Percentiles rank a stretch among this genome's conserved stretches.
Evolutionary conservation across 2,888 invertebrate genomes (phyloP).

Genomic region (Caenorhabditis sp.): DNA sequence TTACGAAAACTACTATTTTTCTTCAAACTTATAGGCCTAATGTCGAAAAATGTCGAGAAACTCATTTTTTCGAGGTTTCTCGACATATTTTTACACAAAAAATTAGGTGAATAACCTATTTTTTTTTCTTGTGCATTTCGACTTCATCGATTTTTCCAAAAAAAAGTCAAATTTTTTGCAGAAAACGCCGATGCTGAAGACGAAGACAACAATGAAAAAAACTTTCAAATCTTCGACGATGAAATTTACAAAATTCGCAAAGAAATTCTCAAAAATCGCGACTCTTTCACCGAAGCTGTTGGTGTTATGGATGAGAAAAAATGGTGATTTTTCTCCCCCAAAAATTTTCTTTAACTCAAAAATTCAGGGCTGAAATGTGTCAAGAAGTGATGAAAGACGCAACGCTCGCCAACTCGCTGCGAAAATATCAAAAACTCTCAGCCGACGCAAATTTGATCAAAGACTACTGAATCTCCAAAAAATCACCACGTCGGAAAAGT

Average conservation of each 20-base stretch:
- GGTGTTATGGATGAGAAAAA: constrained; percentile 28
- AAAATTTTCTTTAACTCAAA: too few species aligned
- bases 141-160: too few species aligned
- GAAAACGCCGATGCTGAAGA: not conserved
- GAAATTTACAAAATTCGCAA: constrained; percentile 10
- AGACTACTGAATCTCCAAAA: not conserved
- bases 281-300: constrained; percentile 11
- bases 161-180: not conserved
- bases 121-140: too few species aligned
- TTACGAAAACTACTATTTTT: too few species aligned
- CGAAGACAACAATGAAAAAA: not conserved
- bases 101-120: too few species aligned
- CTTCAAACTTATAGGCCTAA: too few species aligned
- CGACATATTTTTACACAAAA: too few species aligned
- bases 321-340: constrained; percentile 18
- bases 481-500: too few species aligned
- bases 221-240: constrained; percentile 14
- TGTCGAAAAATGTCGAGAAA: too few species aligned
- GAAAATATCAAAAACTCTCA: not conserved
- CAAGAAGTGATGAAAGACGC: constrained; percentile 28
- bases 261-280: constrained; percentile 14
- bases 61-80: too few species aligned
- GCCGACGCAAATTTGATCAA: not conserved
- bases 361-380: constrained; percentile 32
- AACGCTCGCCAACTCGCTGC: constrained; percentile 12